phyloP scores from a whole-genome alignment of 2,888 invertebrate species.

The Urechis unicinctus region DNA sequence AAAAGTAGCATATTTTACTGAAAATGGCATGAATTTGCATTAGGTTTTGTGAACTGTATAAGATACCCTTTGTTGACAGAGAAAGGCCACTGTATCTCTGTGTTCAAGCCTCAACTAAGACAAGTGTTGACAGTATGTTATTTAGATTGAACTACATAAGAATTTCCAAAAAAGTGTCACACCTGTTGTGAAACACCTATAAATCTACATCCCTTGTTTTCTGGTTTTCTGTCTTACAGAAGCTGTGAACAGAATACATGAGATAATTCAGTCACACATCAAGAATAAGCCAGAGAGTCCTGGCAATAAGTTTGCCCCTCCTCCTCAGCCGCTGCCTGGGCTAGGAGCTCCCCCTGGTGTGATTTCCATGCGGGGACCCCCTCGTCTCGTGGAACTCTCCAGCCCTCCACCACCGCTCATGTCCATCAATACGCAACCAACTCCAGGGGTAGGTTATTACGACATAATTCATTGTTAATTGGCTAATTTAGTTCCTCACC shows the following conservation, averaged over 20 bases:
- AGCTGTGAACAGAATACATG: constrained; percentile 56
- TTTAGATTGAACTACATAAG: too few relatives aligned
- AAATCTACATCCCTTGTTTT: too few relatives aligned
- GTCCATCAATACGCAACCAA: constrained; percentile 50
- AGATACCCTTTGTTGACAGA: constrained; percentile 30
- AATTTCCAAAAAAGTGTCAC: too few relatives aligned
- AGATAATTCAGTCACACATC: constrained; percentile 49
- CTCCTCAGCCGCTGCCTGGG: constrained; percentile 7
- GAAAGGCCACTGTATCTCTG: constrained; percentile 58
- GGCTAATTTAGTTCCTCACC: neutral
- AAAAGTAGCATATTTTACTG: too few relatives aligned
- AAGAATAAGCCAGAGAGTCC: constrained; percentile 16
- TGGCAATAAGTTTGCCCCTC: constrained; percentile 14
- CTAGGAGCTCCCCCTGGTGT: neutral
- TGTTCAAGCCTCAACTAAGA: constrained; percentile 56
- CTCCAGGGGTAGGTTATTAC: constrained; percentile 24
- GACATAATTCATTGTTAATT: neutral
- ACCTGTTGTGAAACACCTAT: too few relatives aligned
- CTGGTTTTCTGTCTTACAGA: constrained; percentile 47
- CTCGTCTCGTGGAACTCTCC: neutral
- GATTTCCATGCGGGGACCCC: constrained; percentile 2
- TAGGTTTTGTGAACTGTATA: too few relatives aligned
- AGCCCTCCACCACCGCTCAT: constrained; percentile 51
- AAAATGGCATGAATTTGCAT: too few relatives aligned
- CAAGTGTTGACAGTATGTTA: constrained; percentile 52